Evolutionary conservation across 2,888 invertebrate genomes (phyloP).

Genomic region (Ophion slaviceki): DNA sequence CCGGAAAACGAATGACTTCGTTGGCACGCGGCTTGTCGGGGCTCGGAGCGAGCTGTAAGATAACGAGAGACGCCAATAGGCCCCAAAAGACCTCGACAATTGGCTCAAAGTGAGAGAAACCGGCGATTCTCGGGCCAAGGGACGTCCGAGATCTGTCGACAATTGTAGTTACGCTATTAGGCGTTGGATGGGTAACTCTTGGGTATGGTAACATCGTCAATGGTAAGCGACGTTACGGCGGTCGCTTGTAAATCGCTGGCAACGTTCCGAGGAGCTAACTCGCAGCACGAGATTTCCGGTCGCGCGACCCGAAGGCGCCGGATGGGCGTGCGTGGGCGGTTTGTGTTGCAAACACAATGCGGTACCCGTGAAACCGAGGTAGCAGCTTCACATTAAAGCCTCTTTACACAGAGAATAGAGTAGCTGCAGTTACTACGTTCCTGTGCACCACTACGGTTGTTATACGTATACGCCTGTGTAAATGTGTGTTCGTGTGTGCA

Average conservation of each 20-base stretch:
- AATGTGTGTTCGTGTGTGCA: not conserved
- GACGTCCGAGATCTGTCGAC: constrained; percentile 1
- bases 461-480: not conserved
- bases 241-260: constrained; percentile 55
- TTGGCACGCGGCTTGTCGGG: constrained; percentile 2
- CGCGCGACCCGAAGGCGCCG: constrained; percentile 59
- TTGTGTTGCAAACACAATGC: constrained; percentile 78
- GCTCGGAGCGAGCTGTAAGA: constrained; percentile 36
- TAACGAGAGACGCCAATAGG: constrained; percentile 31
- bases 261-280: constrained; percentile 70
- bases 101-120: constrained; percentile 34
- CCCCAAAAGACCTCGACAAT: constrained; percentile 1
- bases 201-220: constrained; percentile 25
- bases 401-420: constrained; percentile 33
- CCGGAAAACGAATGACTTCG: constrained; percentile 7
- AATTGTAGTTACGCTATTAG: constrained; percentile 27
- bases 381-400: constrained; percentile 50
- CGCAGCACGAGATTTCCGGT: constrained; percentile 81
- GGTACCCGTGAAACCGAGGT: constrained; percentile 69
- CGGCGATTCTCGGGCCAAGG: constrained; percentile 18
- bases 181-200: not conserved
- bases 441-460: not conserved
- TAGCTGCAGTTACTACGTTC: constrained; percentile 21
- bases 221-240: constrained; percentile 4
- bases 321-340: constrained; percentile 78